Evolutionary conservation across 2,888 invertebrate species (phyloP), one percentile per base, ranked within the genome.

Genomic region (Vesta saturnalis): DNA sequence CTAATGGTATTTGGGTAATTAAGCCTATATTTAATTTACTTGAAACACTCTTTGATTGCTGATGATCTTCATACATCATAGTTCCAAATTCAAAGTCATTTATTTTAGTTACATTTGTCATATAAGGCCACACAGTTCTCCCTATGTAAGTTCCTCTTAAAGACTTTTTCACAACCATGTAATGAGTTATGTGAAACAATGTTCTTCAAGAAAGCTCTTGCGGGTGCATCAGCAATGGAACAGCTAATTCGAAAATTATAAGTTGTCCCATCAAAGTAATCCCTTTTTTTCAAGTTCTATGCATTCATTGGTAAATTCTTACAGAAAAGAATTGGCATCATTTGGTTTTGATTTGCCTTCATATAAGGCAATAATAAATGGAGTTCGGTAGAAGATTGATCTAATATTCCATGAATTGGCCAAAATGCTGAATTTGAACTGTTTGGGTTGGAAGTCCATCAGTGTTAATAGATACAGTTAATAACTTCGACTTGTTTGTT

Each of bases 311-410:
- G n/a, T 16, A 58, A 39, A 58, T 39, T 1, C 1, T 10, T 16
- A 1, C n/a, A 58, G 16, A 39, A 39, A 58, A 35, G 1, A n/a
- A 18, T 58, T 39, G 14, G 35, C 35, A 58, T 43, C 12, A 39
- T 16, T 18, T 16, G 58, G 58, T 58, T 58, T 58, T 39, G 39
- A 6, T 39, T 58, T 18, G 3, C 43, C 58, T 3, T 58, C 1
- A 22, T 39, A 58, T n/a, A 58, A 15, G 16, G 58, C 39, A 12
- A 58, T 43, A 58, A 58, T 43, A 18, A 58, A 39, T 58, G 58
- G 43, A 1, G 16, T 18, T 39, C 12, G 1, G 10, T 58, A 18
- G 12, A 16, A 39, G 58, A 1, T 58, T 58, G 39, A 43, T 58
- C 58, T 39, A 58, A 58, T 2, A 58, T 58, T 1, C 58, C 16